A percentile compares a stretch with the other conserved stretches of the same genome.
Evolutionary conservation across 2,797 vertebrate genomes (phyloP).

Genomic region (Myiothlypis coronata): DNA sequence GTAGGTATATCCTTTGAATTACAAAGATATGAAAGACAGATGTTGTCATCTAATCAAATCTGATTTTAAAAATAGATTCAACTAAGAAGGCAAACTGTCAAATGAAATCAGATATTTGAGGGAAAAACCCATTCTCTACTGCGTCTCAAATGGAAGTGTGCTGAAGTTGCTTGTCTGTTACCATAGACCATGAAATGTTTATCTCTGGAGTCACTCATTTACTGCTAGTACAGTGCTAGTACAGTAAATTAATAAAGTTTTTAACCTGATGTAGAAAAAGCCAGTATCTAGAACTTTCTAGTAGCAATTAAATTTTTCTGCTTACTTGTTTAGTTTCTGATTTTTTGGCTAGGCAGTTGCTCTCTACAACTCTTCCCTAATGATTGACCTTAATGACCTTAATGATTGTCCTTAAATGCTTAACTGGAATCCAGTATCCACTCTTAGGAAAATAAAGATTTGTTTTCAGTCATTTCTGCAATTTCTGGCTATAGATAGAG

Average conservation of each 20-base stretch:
- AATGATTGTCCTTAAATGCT: background rate
- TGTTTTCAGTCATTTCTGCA: background rate
- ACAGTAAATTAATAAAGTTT: background rate
- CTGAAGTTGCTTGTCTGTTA: background rate
- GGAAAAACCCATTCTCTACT: background rate
- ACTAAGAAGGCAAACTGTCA: background rate
- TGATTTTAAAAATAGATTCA: background rate
- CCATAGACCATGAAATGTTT: background rate
- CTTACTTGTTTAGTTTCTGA: background rate
- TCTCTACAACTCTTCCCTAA: background rate
- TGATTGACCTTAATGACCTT: background rate
- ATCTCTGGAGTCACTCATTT: background rate
- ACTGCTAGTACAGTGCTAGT: too few relatives aligned
- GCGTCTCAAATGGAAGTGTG: background rate
- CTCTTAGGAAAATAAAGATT: background rate
- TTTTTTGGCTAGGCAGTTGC: background rate
- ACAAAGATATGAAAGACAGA: background rate
- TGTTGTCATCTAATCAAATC: background rate
- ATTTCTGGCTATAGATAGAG: background rate
- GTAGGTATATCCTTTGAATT: background rate
- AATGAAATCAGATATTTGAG: background rate
- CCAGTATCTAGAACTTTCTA: background rate
- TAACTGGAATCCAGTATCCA: background rate
- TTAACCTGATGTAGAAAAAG: background rate
- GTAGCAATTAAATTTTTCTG: background rate